phyloP scores from a whole-genome alignment of 2,888 invertebrate genomes.

The Chromoteleia sp. region DNA sequence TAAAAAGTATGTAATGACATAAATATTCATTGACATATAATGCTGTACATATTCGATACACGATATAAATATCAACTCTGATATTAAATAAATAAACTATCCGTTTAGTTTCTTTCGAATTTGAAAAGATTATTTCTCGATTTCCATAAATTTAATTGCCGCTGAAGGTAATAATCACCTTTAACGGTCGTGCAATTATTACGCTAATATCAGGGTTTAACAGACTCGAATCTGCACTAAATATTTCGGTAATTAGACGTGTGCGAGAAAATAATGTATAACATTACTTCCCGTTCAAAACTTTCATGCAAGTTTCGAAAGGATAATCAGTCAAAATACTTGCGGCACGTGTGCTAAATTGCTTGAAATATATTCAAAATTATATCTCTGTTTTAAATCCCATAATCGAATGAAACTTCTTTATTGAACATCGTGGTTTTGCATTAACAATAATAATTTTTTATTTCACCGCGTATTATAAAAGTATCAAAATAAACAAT shows the following conservation, averaged over 20 bases:
- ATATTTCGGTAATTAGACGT: conserved; percentile 42
- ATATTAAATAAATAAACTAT: no score
- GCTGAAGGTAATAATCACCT: conserved; percentile 21
- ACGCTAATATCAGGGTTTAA: conserved; percentile 27
- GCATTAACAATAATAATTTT: conserved; percentile 17
- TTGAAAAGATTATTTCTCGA: no score
- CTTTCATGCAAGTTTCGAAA: conserved; percentile 52
- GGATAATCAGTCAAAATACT: conserved; percentile 50
- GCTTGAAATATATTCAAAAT: conserved; percentile 33
- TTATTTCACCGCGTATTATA: conserved; percentile 7
- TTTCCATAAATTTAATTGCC: conserved; percentile 31
- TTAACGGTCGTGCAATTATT: conserved; percentile 14
- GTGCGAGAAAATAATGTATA: conserved; percentile 53
- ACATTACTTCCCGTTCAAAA: conserved; percentile 40
- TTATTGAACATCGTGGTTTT: not conserved
- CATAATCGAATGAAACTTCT: conserved; percentile 15
- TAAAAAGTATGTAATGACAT: no score
- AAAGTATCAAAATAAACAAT: conserved; percentile 36
- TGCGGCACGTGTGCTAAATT: conserved; percentile 48
- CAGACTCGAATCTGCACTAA: conserved; percentile 10
- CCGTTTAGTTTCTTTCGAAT: no score
- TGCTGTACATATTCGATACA: no score
- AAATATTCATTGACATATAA: no score
- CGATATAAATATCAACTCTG: no score
- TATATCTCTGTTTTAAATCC: conserved; percentile 26